Percentiles rank a stretch among this genome's conserved stretches.
Conservation (phyloP, 2,113 vertebrate genomes). For the Halichoerus grypus region DNA sequence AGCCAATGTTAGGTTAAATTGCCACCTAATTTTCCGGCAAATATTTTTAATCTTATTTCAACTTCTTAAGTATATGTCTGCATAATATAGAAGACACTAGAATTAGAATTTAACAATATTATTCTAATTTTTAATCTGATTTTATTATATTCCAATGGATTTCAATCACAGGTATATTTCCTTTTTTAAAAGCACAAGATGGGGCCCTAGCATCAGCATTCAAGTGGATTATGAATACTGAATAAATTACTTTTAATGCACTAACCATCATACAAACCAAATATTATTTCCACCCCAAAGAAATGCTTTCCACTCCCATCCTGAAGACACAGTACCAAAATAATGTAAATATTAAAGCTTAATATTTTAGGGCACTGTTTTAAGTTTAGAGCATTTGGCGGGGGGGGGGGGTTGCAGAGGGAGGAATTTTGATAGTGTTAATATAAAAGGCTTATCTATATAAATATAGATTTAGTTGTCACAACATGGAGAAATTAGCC, state of each 20-base stretch:
- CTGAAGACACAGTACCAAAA: neutral
- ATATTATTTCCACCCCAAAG: neutral
- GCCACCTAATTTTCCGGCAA: neutral
- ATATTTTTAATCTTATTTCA: slow-evolving; percentile 47
- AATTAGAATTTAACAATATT: neutral
- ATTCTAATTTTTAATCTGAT: neutral
- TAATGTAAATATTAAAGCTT: slow-evolving; percentile 14
- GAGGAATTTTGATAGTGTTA: neutral
- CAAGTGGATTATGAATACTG: slow-evolving; percentile 24
- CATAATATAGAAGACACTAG: neutral
- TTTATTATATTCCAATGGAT: neutral
- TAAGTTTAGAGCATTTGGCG: neutral
- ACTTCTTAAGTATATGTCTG: neutral
- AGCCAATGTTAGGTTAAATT: slow-evolving; percentile 5
- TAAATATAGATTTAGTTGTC: neutral
- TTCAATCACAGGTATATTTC: neutral
- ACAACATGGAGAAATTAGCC: neutral
- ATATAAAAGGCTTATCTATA: neutral
- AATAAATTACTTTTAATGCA: neutral
- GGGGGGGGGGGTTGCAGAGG: neutral
- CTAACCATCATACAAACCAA: slow-evolving; percentile 3
- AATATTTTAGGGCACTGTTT: neutral
- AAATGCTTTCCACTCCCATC: slow-evolving; percentile 5
- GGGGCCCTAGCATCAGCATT: neutral
- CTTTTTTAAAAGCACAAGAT: neutral